Evolutionary conservation across 2,888 invertebrate genomes (phyloP), one percentile per base, ranked within the genome.

Genomic region (Cephonodes hylas): DNA sequence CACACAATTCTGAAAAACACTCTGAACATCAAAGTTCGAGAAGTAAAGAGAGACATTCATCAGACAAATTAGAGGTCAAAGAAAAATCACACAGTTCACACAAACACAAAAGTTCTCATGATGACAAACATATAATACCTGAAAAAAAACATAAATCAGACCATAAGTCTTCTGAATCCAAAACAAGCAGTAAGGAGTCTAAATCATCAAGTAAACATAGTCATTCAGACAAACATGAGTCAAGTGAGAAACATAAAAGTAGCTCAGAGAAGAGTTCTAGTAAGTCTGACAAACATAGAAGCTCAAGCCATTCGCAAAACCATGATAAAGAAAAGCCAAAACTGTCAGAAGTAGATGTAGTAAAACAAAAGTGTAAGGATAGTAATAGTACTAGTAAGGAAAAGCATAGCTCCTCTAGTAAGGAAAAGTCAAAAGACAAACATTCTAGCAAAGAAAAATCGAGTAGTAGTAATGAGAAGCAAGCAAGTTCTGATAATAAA

Each of bases 391-490:
- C 73, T 77, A 84, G 80, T 78, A 87, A 85, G 70, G 88, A 89
- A 64, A 90, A 84, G 74, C 80, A 84, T 67, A 85, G 80, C 78
- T 85, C 85, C 68, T 86, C 86, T 34, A 84, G 79, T 70, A 88
- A 84, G 66, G 90, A 90, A 27, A 89, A 84, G 70, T 77, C 81
- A 65, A 88, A 84, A 74, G 88, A 88, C 56, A 84, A 70, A 58
- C 83, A 79, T 77, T 85, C 86, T 69, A 84, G 85, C 62, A 91
- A 86, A 77, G 89, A 89, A 53, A 90, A 84, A 72, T 83, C 85
- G 48, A 82, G 77, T 76, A 82, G 78, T 72, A 86, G 81, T 73
- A 84, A 77, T 79, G 88, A 89, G 46, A 88, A 85, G 69, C 83
- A 84, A 66, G 76, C 79, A 42, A 81, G 84, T 65, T 84, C 77